Percentiles rank a stretch among this genome's conserved stretches.
Conservation (phyloP, 2,797 vertebrate species). For the Acipenser oxyrinchus region DNA sequence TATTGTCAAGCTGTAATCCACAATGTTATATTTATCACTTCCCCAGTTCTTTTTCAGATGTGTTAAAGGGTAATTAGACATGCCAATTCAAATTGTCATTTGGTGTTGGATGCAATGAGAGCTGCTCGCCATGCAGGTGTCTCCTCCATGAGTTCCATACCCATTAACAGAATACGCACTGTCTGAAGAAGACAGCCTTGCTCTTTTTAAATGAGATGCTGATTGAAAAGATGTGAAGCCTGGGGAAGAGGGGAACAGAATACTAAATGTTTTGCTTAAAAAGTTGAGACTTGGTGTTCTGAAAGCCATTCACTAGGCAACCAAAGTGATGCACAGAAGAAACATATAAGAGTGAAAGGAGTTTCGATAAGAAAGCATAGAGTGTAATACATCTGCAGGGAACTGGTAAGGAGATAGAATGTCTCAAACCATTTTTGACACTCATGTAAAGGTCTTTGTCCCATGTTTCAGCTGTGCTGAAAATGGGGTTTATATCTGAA, state of each 20-base stretch:
- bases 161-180: slow-evolving; percentile 14
- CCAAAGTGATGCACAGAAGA: slow-evolving; percentile 20
- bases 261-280: slow-evolving; percentile 27
- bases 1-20: slow-evolving; percentile 5
- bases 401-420: too few relatives aligned
- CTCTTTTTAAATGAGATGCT: slow-evolving; percentile 15
- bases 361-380: not conserved
- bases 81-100: slow-evolving; percentile 39
- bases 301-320: slow-evolving; percentile 7
- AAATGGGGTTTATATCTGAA: too few relatives aligned
- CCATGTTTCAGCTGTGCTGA: too few relatives aligned
- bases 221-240: slow-evolving; percentile 18
- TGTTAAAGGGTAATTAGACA: slow-evolving; percentile 31
- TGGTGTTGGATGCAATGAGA: not conserved
- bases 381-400: not conserved
- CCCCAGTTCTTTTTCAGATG: not conserved
- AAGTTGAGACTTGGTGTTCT: slow-evolving; percentile 25
- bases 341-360: slow-evolving; percentile 20
- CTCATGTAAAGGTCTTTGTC: too few relatives aligned
- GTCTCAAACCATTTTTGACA: too few relatives aligned
- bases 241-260: slow-evolving; percentile 17
- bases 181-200: slow-evolving; percentile 14
- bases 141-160: not conserved
- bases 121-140: not conserved
- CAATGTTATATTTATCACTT: not conserved